Conservation (phyloP, 2,113 vertebrate genomes). For the Sorex fumeus region DNA sequence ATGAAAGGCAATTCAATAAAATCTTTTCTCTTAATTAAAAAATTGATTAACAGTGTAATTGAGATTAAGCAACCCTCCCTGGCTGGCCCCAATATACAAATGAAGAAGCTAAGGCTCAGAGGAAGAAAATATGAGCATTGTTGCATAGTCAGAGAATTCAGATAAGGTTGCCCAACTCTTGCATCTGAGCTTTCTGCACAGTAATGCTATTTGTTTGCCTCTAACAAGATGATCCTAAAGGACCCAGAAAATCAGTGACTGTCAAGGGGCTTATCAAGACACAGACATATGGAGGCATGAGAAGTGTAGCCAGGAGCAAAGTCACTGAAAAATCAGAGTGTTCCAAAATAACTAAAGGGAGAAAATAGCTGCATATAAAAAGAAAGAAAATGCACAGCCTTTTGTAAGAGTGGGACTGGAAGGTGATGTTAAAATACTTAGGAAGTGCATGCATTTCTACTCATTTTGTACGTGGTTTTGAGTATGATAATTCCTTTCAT, state of each 20-base stretch:
- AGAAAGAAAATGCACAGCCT: not conserved
- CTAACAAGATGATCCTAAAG: not conserved
- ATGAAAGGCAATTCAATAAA: not conserved
- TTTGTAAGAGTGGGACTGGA: not conserved
- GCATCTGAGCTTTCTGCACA: too few relatives aligned
- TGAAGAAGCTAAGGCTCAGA: not conserved
- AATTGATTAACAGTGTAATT: not conserved
- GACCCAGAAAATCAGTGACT: not conserved
- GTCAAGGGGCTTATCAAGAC: not conserved
- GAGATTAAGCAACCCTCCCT: accelerated
- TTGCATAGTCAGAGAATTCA: too few relatives aligned
- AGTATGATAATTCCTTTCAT: not conserved
- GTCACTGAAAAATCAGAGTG: not conserved
- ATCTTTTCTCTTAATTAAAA: not conserved
- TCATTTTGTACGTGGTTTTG: not conserved
- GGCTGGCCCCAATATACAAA: not conserved
- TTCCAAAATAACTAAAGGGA: not conserved
- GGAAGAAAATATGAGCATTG: not conserved
- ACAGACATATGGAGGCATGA: not conserved
- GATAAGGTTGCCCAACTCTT: not conserved
- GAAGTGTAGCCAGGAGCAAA: not conserved
- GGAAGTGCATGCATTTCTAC: not conserved
- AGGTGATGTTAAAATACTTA: not conserved
- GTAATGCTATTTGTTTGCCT: not conserved
- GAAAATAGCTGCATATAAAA: not conserved